Conservation (phyloP, 2,797 vertebrate species). For the Lerista edwardsae region DNA sequence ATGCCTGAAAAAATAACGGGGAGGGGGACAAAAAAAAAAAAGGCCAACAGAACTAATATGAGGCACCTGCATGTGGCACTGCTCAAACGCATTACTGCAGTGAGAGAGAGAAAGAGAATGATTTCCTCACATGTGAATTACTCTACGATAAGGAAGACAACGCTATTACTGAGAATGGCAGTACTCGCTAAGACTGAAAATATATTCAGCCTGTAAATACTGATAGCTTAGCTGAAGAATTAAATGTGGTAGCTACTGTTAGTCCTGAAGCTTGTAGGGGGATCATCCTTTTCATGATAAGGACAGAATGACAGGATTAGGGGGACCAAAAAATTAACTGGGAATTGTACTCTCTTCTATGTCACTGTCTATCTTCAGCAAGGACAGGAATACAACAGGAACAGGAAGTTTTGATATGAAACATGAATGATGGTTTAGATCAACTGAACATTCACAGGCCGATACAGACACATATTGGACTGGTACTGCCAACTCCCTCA, state of each 20-base stretch:
- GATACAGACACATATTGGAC: neutral
- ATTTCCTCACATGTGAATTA: conserved; percentile 7
- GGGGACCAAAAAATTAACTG: neutral
- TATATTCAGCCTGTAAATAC: neutral
- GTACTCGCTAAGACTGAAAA: neutral
- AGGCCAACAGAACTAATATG: neutral
- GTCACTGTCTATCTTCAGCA: neutral
- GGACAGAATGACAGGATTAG: neutral
- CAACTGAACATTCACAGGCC: neutral
- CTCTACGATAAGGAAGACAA: neutral
- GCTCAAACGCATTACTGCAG: neutral
- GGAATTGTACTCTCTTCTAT: neutral
- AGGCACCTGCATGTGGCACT: neutral
- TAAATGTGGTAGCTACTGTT: neutral
- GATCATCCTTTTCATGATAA: neutral
- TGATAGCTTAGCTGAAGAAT: neutral
- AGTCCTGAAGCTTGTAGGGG: neutral
- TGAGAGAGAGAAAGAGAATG: neutral
- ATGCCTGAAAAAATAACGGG: neutral
- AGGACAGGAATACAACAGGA: neutral
- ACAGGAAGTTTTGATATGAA: neutral
- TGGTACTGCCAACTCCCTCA: neutral
- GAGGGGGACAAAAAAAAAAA: neutral
- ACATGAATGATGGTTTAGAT: neutral
- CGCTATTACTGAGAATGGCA: neutral